A percentile compares a stretch with the other conserved stretches of the same genome.
Conservation (phyloP, 2,113 vertebrate genomes). For the Corvus hawaiiensis region DNA sequence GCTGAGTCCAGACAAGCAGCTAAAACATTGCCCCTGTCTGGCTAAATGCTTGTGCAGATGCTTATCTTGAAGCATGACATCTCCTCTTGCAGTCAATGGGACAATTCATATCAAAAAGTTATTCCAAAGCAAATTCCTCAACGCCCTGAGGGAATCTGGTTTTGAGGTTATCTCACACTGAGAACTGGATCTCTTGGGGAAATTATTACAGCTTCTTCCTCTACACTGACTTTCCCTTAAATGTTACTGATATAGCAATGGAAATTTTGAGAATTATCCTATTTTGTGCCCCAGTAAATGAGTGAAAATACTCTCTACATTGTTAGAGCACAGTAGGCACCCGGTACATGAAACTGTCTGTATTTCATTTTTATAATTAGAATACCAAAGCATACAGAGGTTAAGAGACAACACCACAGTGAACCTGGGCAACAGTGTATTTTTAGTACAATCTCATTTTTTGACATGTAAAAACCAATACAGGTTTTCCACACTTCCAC, state of each 20-base stretch:
- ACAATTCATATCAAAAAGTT: not conserved
- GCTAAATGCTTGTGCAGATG: not conserved
- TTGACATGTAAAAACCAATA: not conserved
- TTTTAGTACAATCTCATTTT: not conserved
- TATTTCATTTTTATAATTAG: not conserved
- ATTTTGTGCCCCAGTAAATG: not conserved
- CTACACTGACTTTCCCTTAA: not conserved
- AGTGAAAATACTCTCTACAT: not conserved
- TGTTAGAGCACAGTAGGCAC: not conserved
- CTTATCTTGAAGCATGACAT: constrained; percentile 1
- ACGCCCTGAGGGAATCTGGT: not conserved
- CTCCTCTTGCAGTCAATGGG: not conserved
- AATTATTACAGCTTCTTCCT: not conserved
- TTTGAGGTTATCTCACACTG: not conserved
- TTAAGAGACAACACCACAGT: not conserved
- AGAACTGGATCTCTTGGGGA: not conserved
- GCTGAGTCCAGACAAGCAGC: not conserved
- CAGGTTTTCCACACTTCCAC: not conserved
- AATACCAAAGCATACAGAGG: not conserved
- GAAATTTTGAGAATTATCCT: not conserved
- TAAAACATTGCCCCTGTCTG: not conserved
- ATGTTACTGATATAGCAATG: not conserved
- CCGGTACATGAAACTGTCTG: not conserved
- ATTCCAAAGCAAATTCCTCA: not conserved
- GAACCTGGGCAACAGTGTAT: not conserved